Evolutionary conservation across 2,113 vertebrate species (phyloP).

Genomic region (Malurus alboscapulatus): DNA sequence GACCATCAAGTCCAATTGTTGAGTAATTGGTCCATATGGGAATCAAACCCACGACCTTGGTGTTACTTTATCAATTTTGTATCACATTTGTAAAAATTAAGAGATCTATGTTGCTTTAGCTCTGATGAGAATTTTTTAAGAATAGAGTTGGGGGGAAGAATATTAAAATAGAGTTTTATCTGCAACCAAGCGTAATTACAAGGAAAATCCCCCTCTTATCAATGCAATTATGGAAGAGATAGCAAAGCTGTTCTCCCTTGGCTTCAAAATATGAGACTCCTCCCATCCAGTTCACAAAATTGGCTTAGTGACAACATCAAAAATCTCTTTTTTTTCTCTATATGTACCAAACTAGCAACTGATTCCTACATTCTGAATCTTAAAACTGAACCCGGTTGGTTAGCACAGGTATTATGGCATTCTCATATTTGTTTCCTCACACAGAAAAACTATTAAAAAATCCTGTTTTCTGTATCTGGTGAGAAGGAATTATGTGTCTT

Average conservation of each 20-base stretch:
- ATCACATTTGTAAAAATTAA: not conserved
- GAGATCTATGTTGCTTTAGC: not conserved
- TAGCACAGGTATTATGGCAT: not conserved
- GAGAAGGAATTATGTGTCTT: not conserved
- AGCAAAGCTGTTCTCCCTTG: not conserved
- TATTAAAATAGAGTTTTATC: not conserved
- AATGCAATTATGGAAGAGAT: not conserved
- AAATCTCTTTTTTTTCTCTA: fast-evolving
- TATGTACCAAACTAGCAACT: not conserved
- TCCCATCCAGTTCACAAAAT: not conserved
- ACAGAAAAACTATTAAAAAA: fast-evolving
- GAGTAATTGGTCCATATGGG: not conserved
- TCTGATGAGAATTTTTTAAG: not conserved
- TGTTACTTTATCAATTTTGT: not conserved
- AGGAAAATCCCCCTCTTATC: not conserved
- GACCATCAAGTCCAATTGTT: not conserved
- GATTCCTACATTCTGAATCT: not conserved
- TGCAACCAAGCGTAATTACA: not conserved
- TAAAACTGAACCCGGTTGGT: not conserved
- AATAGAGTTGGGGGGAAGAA: not conserved
- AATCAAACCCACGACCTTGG: fast-evolving
- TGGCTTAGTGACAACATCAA: not conserved
- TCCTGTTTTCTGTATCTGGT: fast-evolving
- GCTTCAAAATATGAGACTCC: not conserved
- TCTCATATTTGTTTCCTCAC: not conserved